These are phyloP conservation scores for Callospermophilus lateralis DNA, from an alignment of 2,113 vertebrate genomes.

Conservation along the genomic window DNA sequence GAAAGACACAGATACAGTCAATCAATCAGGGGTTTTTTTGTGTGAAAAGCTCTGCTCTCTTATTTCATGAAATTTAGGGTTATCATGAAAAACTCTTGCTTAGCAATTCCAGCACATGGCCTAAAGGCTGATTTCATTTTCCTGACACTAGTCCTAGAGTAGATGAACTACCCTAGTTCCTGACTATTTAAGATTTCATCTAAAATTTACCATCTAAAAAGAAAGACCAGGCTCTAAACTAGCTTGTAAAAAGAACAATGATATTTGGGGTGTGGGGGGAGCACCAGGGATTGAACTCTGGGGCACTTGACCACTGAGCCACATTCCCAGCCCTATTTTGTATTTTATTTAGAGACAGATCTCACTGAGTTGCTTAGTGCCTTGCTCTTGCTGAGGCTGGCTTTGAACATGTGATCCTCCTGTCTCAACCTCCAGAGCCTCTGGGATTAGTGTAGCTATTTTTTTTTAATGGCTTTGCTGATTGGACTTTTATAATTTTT, in stretches of 20 bases:
- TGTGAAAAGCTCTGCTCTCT: not conserved
- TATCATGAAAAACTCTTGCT: not conserved
- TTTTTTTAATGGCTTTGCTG: not conserved
- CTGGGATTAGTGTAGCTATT: not conserved
- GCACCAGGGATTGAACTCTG: too few relatives aligned
- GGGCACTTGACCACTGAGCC: too few relatives aligned
- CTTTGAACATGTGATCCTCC: too few relatives aligned
- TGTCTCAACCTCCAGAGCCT: too few relatives aligned
- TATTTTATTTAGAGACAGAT: too few relatives aligned
- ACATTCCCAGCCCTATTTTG: too few relatives aligned
- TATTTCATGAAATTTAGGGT: too few relatives aligned
- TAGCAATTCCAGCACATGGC: too few relatives aligned
- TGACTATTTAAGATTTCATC: not conserved
- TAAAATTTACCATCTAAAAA: not conserved
- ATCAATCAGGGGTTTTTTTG: not conserved
- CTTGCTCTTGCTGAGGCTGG: too few relatives aligned
- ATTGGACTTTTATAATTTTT: slow-evolving; percentile 19
- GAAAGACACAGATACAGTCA: not conserved
- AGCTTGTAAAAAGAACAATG: not conserved
- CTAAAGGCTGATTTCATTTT: not conserved
- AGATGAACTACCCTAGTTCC: not conserved
- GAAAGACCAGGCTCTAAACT: not conserved
- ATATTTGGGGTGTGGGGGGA: not conserved
- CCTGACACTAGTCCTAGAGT: not conserved
- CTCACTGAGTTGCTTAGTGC: too few relatives aligned